Base-by-base conservation (phyloP, 2,797 vertebrate species). In the Diplodus sargus region DNA sequence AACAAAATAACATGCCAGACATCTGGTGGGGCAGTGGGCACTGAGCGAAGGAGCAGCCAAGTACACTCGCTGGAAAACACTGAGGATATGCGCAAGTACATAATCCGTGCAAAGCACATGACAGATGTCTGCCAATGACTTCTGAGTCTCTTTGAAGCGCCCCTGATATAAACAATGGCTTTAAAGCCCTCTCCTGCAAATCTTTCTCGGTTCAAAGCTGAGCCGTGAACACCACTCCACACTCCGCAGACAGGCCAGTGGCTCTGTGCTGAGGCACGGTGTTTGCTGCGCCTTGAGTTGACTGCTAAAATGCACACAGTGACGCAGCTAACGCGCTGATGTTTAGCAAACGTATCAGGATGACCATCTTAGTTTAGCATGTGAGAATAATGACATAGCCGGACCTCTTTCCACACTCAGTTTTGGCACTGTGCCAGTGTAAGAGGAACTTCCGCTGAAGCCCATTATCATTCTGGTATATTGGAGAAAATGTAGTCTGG, bases 11-110 rank as follows among this genome's bases (percentile, higher is more conserved):
- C 80, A 84, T 70, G 80, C 74, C 88, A 90, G 85, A 89, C 92
- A 93, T 90, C 91, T 91, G 91, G 76, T 76, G 69, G 71, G 77
- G 64, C 79, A 85, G 67, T 60, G 78, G 61, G 82, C 78, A 70
- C 67, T 23, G 80, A 51, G 61, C 79, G 71, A 75, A 51, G 20
- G 42, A 69, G 70, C 64, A 63, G 85, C 84, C 82, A 81, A 87
- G 57, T 34, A 72, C 56, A 47, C 66, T 77, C 42, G 28, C 74
- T 30, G 49, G 65, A 71, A 87, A 87, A 58, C 49, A 77, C 71
- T 3, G 45, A 78, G 28, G 80, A 83, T 74, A 63, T 70, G 69
- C 67, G 57, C 42, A 20, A 76, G 71, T 30, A 67, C n/a, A n/a
- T 65, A 74, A 74, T 76, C 57, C 52, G 70, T 25, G 56, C 74